Percentiles rank a stretch among this genome's conserved stretches.
Conservation (phyloP, 2,888 invertebrate genomes). For the Eubasilissa splendida region DNA sequence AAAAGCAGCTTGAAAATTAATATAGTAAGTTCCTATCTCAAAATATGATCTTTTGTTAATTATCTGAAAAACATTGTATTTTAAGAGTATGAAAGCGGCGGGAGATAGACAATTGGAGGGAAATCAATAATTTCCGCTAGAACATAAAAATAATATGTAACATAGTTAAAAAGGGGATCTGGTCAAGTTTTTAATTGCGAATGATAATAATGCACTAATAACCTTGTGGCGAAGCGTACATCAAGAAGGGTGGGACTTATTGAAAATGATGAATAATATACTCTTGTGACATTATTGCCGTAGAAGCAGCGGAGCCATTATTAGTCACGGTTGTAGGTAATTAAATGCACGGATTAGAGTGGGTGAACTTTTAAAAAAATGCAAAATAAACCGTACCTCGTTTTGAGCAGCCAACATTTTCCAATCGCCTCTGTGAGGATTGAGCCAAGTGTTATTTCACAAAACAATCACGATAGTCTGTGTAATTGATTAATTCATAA, state of each 20-base stretch:
- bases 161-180: no score
- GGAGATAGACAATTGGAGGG: background rate
- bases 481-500: slow-evolving; percentile 41
- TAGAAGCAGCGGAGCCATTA: slow-evolving; percentile 7
- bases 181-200: no score
- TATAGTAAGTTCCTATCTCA: background rate
- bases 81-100: no score
- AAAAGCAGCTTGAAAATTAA: slow-evolving; percentile 14
- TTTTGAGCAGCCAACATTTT: slow-evolving; percentile 48
- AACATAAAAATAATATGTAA: no score
- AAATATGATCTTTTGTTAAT: no score
- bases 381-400: slow-evolving; percentile 48
- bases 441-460: slow-evolving; percentile 55
- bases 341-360: slow-evolving; percentile 50
- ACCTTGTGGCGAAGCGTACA: no score
- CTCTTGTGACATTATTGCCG: no score
- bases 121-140: background rate
- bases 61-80: no score
- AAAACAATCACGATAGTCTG: slow-evolving; percentile 40
- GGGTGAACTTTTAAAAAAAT: slow-evolving; percentile 26
- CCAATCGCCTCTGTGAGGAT: slow-evolving; percentile 48
- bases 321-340: slow-evolving; percentile 46
- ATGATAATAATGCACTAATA: no score
- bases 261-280: no score
- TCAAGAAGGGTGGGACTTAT: no score